These are phyloP conservation scores for Polia nebulosa DNA, from an alignment of 2,888 invertebrate genomes.

Conservation along the genomic window DNA sequence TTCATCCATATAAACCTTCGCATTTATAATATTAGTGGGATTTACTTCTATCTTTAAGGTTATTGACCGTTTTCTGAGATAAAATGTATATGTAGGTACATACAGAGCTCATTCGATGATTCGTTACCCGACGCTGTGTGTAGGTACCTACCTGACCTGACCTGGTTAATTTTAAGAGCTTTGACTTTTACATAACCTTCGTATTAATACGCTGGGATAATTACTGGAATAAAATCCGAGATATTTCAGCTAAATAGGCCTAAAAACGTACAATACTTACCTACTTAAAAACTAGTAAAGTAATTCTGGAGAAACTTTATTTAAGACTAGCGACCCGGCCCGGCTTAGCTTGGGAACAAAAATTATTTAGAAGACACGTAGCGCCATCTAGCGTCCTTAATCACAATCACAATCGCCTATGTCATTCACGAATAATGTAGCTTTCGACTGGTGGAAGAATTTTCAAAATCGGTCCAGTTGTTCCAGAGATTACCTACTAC, in stretches of 20 bases:
- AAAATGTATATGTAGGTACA: not conserved
- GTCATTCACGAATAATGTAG: too few species aligned
- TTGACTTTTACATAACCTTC: constrained; percentile 31
- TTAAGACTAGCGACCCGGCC: too few species aligned
- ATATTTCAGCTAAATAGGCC: constrained; percentile 9
- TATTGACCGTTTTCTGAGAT: not conserved
- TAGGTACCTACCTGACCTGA: constrained; percentile 46
- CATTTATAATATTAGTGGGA: too few species aligned
- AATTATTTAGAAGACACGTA: too few species aligned
- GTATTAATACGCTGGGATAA: constrained; percentile 33
- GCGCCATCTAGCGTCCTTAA: too few species aligned
- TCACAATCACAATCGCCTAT: too few species aligned
- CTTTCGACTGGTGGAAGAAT: too few species aligned
- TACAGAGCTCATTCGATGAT: constrained; percentile 31
- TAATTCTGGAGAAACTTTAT: not conserved
- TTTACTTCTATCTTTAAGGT: too few species aligned
- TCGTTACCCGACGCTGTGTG: constrained; percentile 21
- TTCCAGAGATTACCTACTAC: too few species aligned
- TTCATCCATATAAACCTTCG: too few species aligned
- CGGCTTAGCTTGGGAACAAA: too few species aligned
- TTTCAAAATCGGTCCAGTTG: too few species aligned
- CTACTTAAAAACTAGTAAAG: not conserved
- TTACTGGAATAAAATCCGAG: constrained; percentile 21
- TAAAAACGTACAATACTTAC: not conserved
- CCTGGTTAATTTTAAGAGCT: constrained; percentile 50